A percentile compares a stretch with the other conserved stretches of the same genome.
Evolutionary conservation across 1,140 invertebrate genomes (phyloP).

Genomic region (Heliconius congener): DNA sequence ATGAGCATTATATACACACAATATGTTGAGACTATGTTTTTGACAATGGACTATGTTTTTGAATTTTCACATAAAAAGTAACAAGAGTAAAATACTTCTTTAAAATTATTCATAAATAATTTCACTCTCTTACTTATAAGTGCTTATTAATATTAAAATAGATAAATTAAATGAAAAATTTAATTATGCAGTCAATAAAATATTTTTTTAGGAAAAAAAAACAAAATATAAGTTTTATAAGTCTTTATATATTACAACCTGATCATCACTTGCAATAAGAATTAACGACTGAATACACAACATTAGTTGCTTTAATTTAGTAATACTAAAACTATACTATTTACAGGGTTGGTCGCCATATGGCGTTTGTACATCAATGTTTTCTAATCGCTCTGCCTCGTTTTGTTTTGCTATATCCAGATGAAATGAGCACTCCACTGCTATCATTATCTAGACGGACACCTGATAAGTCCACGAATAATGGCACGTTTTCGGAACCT

Average conservation of each 20-base stretch:
- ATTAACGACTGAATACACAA: slow-evolving; percentile 66
- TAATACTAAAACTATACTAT: slow-evolving; percentile 76
- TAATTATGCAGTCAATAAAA: neutral
- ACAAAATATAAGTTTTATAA: slow-evolving; percentile 47
- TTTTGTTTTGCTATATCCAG: slow-evolving; percentile 82
- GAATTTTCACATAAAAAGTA: too few relatives aligned
- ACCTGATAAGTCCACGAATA: slow-evolving; percentile 72
- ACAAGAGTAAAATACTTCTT: too few relatives aligned
- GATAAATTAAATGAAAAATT: too few relatives aligned
- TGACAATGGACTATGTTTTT: too few relatives aligned
- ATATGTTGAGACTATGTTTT: too few relatives aligned
- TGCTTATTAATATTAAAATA: too few relatives aligned
- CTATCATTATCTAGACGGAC: slow-evolving; percentile 65
- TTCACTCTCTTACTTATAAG: too few relatives aligned
- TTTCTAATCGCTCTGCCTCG: slow-evolving; percentile 71
- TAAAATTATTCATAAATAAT: too few relatives aligned
- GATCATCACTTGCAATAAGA: slow-evolving; percentile 73
- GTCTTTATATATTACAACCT: slow-evolving; percentile 75
- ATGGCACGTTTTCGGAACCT: slow-evolving; percentile 75
- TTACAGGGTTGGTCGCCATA: slow-evolving; percentile 63
- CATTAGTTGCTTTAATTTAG: slow-evolving; percentile 75
- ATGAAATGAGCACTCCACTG: slow-evolving; percentile 77
- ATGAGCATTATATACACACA: too few relatives aligned
- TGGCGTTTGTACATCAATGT: slow-evolving; percentile 56
- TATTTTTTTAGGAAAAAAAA: slow-evolving; percentile 33